phyloP scores from a whole-genome alignment of 2,797 vertebrate genomes.

The Columba guinea region DNA sequence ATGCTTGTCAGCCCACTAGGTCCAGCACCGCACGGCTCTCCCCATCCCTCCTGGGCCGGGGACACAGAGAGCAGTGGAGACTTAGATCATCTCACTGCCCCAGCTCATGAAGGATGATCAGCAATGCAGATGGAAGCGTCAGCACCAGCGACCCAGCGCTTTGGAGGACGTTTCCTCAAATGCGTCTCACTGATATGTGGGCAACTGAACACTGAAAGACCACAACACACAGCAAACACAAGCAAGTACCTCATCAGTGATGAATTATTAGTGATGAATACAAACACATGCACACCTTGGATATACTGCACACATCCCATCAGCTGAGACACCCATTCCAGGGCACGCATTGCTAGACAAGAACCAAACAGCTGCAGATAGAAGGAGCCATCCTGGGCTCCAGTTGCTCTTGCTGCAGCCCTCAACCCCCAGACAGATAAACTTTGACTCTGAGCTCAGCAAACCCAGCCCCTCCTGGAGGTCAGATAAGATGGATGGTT shows the following conservation, averaged over 20 bases:
- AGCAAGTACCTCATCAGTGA: not conserved
- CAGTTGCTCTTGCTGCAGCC: not conserved
- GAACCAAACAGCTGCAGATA: not conserved
- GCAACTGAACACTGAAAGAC: not conserved
- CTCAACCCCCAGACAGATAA: not conserved
- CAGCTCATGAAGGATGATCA: not conserved
- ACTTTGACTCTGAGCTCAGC: not conserved
- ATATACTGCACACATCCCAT: not conserved
- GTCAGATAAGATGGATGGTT: not conserved
- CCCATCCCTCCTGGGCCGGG: not conserved
- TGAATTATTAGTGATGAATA: not conserved
- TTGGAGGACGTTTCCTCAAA: not conserved
- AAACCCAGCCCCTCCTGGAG: not conserved
- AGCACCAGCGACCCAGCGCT: fast-evolving
- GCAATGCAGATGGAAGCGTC: not conserved
- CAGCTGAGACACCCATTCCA: not conserved
- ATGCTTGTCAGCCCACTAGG: fast-evolving
- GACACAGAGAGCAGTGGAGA: fast-evolving
- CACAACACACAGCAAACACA: not conserved
- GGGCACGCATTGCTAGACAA: not conserved
- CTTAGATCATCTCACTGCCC: not conserved
- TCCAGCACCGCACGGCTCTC: not conserved
- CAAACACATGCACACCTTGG: not conserved
- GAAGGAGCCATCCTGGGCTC: not conserved
- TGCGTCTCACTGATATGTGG: fast-evolving